Base-by-base conservation (phyloP, 92 coral and sea anemone species). In the Porites evermanni region DNA sequence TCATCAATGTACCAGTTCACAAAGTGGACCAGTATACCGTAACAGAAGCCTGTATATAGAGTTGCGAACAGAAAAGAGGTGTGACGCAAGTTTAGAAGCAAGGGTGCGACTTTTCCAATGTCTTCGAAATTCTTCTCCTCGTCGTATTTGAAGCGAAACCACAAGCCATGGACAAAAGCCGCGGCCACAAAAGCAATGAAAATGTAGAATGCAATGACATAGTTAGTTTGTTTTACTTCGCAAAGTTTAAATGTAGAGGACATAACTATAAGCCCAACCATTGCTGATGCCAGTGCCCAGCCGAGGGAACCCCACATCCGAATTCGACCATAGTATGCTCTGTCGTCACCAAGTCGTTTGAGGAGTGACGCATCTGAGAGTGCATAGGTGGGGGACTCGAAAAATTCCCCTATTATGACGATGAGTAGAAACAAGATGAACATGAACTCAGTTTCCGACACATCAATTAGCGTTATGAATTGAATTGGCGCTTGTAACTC, bases 1-100 rank as follows among this genome's bases (percentile, higher is more conserved):
- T 95, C 98, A 71, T 97, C 98, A 20, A 97, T 92, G 80, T 84
- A 93, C 99, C 99, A 97, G 92, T 95, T 95, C n/a, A 97, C 98
- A 32, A 93, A 97, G 70, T 97, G 98, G 72, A 97, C 90, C 77
- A 97, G 84, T 60, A 95, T 90, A 23, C 99, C 99, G 61, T 89
- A 94, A 67, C 98, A 95, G 21, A 84, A 72, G n/a, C 99, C 99
- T 2, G 92, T 90, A 83, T 87, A 95, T 19, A 93, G 84, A 16
- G 94, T 91, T 14, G 93, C 93, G 68, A 90, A 24, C 10, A 97
- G 87, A 86, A 95, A 97, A 18, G 90, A 77, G 18, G 81, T 59
- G 74, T 94, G 96, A 24, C 89, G 86, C 52, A 78, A 32, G 67
- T 81, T 87, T 21, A 87, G 74, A 38, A 96, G 84, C 9, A 82